These are phyloP conservation scores for Ornithoptera priamus DNA, from an alignment of 2,888 invertebrate species.

Conservation along the genomic window DNA sequence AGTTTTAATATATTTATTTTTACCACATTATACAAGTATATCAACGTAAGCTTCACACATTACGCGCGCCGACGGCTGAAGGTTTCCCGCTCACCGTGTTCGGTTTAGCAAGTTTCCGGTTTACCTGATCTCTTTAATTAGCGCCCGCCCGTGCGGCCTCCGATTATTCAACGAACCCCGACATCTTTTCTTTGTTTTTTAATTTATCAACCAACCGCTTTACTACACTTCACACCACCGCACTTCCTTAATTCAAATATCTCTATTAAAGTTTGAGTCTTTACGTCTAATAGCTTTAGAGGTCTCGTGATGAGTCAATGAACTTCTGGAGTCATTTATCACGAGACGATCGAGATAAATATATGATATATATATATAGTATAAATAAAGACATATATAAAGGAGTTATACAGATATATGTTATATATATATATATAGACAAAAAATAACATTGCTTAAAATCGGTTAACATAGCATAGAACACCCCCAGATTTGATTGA, in stretches of 20 bases:
- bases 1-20: neutral
- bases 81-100: conserved; percentile 24
- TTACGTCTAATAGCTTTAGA: no score
- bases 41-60: neutral
- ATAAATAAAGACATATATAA: no score
- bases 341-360: no score
- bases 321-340: no score
- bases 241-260: neutral
- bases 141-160: conserved; percentile 35
- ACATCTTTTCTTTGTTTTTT: conserved; percentile 1
- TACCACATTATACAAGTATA: neutral
- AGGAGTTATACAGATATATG: no score
- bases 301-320: no score
- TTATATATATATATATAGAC: no score
- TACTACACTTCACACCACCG: neutral
- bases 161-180: conserved; percentile 39
- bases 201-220: neutral
- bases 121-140: conserved; percentile 57
- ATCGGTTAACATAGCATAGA: no score
- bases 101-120: conserved; percentile 51
- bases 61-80: conserved; percentile 11
- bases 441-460: no score
- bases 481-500: no score
- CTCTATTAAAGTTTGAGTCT: no score
- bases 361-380: no score